phyloP scores from a whole-genome alignment of 2,888 invertebrate species.

The Argynnis bischoffii region DNA sequence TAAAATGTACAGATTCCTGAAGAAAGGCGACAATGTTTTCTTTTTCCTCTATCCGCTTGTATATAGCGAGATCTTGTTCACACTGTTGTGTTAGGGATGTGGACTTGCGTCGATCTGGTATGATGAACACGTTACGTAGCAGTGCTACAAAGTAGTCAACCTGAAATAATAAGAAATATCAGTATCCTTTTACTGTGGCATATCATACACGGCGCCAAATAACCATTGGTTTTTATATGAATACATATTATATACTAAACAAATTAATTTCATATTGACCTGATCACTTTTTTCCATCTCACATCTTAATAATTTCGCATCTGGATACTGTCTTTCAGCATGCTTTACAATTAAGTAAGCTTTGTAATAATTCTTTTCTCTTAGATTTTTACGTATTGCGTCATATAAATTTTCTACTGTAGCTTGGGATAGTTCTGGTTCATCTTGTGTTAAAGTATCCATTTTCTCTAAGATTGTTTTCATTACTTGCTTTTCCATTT shows the following conservation, averaged over 20 bases:
- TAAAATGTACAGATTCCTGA: conserved; percentile 83
- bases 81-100: conserved; percentile 65
- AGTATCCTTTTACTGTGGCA: background rate
- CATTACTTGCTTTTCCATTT: conserved; percentile 76
- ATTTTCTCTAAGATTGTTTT: conserved; percentile 76
- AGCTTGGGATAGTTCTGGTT: conserved; percentile 70
- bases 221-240: background rate
- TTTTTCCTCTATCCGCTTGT: conserved; percentile 82
- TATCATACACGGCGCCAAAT: background rate
- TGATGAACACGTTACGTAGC: conserved; percentile 69
- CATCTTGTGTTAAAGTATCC: conserved; percentile 72
- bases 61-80: conserved; percentile 69
- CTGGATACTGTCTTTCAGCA: conserved; percentile 73
- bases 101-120: conserved; percentile 62
- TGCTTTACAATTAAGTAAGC: conserved; percentile 77
- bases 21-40: conserved; percentile 87
- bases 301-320: conserved; percentile 71
- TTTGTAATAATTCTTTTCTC: conserved; percentile 76
- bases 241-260: background rate
- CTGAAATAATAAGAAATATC: conserved; percentile 45
- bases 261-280: conserved; percentile 49
- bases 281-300: conserved; percentile 77
- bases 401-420: conserved; percentile 72
- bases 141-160: conserved; percentile 73
- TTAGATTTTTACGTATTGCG: conserved; percentile 68